Evolutionary conservation across 2,888 invertebrate species (phyloP).

Genomic region (Drosophila hamatofila): DNA sequence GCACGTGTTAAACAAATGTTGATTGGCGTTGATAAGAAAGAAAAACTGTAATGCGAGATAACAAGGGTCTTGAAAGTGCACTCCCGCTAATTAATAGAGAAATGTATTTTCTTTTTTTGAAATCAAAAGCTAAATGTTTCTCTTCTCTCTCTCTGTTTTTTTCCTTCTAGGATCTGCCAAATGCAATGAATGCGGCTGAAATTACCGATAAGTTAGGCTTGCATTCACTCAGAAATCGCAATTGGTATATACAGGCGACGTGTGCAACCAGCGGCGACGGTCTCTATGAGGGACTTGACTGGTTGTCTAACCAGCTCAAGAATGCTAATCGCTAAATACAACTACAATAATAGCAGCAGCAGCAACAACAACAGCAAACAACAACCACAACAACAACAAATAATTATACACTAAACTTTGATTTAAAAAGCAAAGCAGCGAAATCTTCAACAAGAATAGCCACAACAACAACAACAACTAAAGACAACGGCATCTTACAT

Average conservation of each 20-base stretch:
- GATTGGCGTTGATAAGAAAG: constrained; percentile 33
- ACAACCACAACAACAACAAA: constrained; percentile 22
- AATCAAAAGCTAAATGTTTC: background rate
- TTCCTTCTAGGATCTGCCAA: constrained; percentile 95
- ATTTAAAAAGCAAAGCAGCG: constrained; percentile 65
- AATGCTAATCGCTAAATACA: constrained; percentile 96
- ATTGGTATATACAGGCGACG: constrained; percentile 98
- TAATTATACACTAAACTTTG: constrained; percentile 69
- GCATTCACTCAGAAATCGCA: constrained; percentile 98
- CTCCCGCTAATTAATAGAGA: constrained; percentile 30
- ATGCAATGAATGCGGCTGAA: constrained; percentile 99
- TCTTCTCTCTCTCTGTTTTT: background rate
- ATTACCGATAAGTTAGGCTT: constrained; percentile 99
- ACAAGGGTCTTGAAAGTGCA: constrained; percentile 15
- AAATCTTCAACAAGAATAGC: constrained; percentile 47
- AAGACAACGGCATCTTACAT: constrained; percentile 45
- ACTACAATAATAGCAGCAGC: constrained; percentile 56
- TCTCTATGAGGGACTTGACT: constrained; percentile 99
- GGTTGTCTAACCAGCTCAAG: constrained; percentile 99
- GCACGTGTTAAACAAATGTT: constrained; percentile 22
- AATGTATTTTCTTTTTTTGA: background rate
- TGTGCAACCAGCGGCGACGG: constrained; percentile 99
- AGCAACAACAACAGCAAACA: constrained; percentile 38
- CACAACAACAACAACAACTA: constrained; percentile 33
- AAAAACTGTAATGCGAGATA: constrained; percentile 19